phyloP scores from a whole-genome alignment of 2,797 vertebrate species.

The Sebastes matsubarae region DNA sequence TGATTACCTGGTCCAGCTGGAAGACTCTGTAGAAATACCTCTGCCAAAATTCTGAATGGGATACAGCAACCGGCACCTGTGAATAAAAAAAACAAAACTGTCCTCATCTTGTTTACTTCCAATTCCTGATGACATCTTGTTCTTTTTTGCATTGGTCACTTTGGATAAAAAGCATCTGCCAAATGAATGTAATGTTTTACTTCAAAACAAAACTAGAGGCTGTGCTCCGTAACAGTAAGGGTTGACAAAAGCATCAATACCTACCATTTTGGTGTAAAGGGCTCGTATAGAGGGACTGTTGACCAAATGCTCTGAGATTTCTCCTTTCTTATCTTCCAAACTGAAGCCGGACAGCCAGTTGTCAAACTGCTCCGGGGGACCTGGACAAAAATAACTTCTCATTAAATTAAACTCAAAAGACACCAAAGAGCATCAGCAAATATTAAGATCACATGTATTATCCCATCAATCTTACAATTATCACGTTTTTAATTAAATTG shows the following conservation, averaged over 20 bases:
- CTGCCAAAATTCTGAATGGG: slow-evolving; percentile 97
- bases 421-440: neutral
- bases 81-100: neutral
- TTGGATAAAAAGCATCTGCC: neutral
- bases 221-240: neutral
- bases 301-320: slow-evolving; percentile 93
- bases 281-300: slow-evolving; percentile 94
- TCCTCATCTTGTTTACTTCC: neutral
- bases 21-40: slow-evolving; percentile 98
- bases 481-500: neutral
- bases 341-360: slow-evolving; percentile 90
- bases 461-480: neutral
- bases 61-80: slow-evolving; percentile 93
- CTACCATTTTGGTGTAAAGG: slow-evolving; percentile 98
- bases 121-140: neutral
- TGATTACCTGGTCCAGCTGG: slow-evolving; percentile 92
- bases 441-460: neutral
- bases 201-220: neutral
- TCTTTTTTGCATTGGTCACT: neutral
- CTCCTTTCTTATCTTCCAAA: slow-evolving; percentile 92
- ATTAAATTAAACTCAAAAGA: slow-evolving; percentile 15
- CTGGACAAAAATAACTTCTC: slow-evolving; percentile 70
- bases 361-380: slow-evolving; percentile 91
- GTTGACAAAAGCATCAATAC: neutral
- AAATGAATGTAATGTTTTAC: neutral